Conservation (phyloP, 1,140 invertebrate species). For the Bursaphelenchus mucronatus region DNA sequence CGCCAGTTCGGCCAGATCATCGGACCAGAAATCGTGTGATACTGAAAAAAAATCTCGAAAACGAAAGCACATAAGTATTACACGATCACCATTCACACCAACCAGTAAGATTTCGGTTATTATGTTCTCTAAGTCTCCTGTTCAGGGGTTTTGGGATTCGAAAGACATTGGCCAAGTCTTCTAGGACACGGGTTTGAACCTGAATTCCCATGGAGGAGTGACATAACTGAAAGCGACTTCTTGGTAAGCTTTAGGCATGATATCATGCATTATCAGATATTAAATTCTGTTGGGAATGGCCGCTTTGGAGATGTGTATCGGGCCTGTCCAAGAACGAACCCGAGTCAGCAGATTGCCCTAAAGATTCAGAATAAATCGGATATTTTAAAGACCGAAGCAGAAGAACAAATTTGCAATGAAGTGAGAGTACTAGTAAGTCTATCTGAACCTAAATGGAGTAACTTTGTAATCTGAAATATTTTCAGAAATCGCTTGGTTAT, state of each 20-base stretch:
- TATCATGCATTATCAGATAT: neutral
- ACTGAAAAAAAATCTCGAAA: conserved; percentile 2
- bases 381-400: conserved; percentile 22
- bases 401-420: conserved; percentile 32
- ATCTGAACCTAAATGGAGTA: neutral
- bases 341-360: conserved; percentile 18
- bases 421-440: conserved; percentile 26
- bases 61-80: neutral
- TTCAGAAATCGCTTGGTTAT: conserved; percentile 24
- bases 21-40: neutral
- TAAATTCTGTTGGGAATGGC: conserved; percentile 21
- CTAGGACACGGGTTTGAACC: conserved; percentile 11
- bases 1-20: conserved; percentile 13
- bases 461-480: neutral
- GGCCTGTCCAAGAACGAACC: conserved; percentile 1
- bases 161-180: conserved; percentile 19
- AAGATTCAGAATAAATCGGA: conserved; percentile 28
- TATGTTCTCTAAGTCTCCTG: neutral
- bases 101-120: neutral
- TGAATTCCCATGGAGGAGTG: conserved; percentile 16
- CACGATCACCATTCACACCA: neutral
- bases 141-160: conserved; percentile 19
- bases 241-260: neutral
- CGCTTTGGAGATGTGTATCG: conserved; percentile 23
- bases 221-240: conserved; percentile 24